Evolutionary conservation across 92 coral and sea anemone species (phyloP), one percentile per base, ranked within the genome.

Genomic region (Phenganax marumi): DNA sequence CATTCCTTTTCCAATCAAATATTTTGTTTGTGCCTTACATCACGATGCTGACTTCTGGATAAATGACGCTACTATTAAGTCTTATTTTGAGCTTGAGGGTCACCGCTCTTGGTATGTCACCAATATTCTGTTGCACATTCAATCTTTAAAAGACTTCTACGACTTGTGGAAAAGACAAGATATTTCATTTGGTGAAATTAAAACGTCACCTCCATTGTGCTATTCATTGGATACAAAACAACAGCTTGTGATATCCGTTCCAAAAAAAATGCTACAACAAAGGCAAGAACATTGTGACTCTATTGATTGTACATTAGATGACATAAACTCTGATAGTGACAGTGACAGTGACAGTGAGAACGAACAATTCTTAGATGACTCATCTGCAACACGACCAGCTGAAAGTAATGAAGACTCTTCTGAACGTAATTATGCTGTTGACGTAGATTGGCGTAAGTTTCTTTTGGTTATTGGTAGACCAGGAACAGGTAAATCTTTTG

Each of bases 401-500:
- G n/a, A n/a, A n/a, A n/a, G n/a, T n/a, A n/a, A n/a, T n/a, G n/a
- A n/a, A n/a, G n/a, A n/a, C n/a, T n/a, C 19, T 12, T 50, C 61
- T 17, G 9, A 22, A 39, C 8, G 13, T 12, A 3, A 26, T 49
- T 4, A 10, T 46, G 23, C 62, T n/a, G 39, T 18, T 9, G 0
- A 13, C 10, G 25, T 77, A 8, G 82, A 77, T 50, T 77, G 70
- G 82, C 24, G 33, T 2, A 77, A 56, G 22, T 77, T 77, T 22
- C 13, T 77, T 13, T 17, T 77, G 16, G 54, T 77, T 7, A 70
- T 77, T 16, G 82, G 82, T 13, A 57, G 55, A 8, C 53, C 53
- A 8, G 82, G 82, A 11, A 77, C 82, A 6, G 69, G 82, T 10
- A 77, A 77, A 54, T 77, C 70, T 0, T 77, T 56, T 60, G 70